Conservation (phyloP, 2,797 vertebrate species). For the Paguma larvata region DNA sequence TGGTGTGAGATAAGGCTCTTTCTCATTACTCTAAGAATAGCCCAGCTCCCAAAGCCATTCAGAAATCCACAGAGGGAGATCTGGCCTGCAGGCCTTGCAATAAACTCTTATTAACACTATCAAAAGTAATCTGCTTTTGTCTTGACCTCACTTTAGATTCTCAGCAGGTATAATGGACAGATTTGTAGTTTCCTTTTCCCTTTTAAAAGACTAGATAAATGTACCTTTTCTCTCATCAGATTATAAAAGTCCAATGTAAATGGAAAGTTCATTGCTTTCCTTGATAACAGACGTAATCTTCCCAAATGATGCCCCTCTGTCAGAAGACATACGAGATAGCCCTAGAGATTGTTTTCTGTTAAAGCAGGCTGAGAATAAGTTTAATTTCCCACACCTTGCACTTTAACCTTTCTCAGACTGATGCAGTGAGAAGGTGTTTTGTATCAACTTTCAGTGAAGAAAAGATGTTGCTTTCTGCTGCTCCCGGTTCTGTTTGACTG, state of each 20-base stretch:
- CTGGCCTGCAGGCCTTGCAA: slow-evolving; percentile 70
- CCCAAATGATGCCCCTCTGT: slow-evolving; percentile 59
- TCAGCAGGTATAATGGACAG: slow-evolving; percentile 78
- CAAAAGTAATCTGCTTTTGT: slow-evolving; percentile 82
- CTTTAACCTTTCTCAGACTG: slow-evolving; percentile 60
- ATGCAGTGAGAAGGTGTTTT: slow-evolving; percentile 45
- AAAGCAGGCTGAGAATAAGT: slow-evolving; percentile 63
- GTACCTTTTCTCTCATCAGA: slow-evolving; percentile 73
- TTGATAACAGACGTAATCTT: slow-evolving; percentile 75
- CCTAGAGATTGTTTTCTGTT: slow-evolving; percentile 58
- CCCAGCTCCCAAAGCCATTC: slow-evolving; percentile 69
- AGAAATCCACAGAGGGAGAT: slow-evolving; percentile 70
- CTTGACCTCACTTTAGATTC: slow-evolving; percentile 82
- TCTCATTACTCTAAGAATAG: slow-evolving; percentile 83
- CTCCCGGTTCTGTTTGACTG: neutral
- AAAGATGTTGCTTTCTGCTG: slow-evolving; percentile 8
- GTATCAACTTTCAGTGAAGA: neutral
- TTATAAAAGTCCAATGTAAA: slow-evolving; percentile 79
- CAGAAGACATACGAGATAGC: slow-evolving; percentile 52
- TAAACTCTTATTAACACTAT: slow-evolving; percentile 84
- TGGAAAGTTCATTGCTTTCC: slow-evolving; percentile 79
- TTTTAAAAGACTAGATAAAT: slow-evolving; percentile 80
- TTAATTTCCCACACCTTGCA: slow-evolving; percentile 66
- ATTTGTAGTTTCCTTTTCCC: slow-evolving; percentile 76
- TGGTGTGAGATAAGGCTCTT: slow-evolving; percentile 77